These are phyloP conservation scores for Leptinotarsa lineolata DNA, from an alignment of 1,140 invertebrate species.

Conservation along the genomic window DNA sequence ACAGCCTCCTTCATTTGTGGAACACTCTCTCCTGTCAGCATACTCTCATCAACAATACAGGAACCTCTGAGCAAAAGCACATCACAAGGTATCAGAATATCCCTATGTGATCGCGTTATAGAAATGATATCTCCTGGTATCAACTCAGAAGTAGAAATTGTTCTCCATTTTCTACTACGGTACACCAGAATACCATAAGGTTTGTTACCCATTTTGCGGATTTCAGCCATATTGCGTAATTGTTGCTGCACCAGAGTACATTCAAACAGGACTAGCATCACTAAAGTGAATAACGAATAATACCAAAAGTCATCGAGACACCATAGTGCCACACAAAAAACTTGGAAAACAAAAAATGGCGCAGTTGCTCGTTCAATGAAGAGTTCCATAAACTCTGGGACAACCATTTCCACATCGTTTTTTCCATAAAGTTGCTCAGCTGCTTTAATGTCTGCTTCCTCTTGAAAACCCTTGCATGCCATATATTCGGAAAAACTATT, in stretches of 20 bases:
- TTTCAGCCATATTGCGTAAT: constrained; percentile 97
- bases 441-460: constrained; percentile 74
- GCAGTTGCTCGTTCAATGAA: constrained; percentile 98
- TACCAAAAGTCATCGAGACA: constrained; percentile 99
- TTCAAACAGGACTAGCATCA: constrained; percentile 98
- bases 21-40: constrained; percentile 82
- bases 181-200: constrained; percentile 94
- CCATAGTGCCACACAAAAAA: constrained; percentile 98
- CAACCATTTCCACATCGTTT: constrained; percentile 84
- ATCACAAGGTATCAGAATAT: constrained; percentile 96
- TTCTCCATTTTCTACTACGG: constrained; percentile 90
- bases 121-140: constrained; percentile 97
- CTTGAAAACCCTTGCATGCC: constrained; percentile 85
- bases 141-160: constrained; percentile 83
- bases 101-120: constrained; percentile 84
- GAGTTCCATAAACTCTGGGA: constrained; percentile 95
- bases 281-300: constrained; percentile 95
- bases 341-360: constrained; percentile 95
- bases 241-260: constrained; percentile 98
- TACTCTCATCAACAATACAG: constrained; percentile 55
- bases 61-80: constrained; percentile 80
- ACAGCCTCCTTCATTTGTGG: constrained; percentile 99
- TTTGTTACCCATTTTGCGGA: constrained; percentile 99
- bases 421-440: constrained; percentile 84
- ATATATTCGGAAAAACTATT: constrained; percentile 74